phyloP scores from a whole-genome alignment of 2,888 invertebrate genomes.

The Augochlorella aurata region DNA sequence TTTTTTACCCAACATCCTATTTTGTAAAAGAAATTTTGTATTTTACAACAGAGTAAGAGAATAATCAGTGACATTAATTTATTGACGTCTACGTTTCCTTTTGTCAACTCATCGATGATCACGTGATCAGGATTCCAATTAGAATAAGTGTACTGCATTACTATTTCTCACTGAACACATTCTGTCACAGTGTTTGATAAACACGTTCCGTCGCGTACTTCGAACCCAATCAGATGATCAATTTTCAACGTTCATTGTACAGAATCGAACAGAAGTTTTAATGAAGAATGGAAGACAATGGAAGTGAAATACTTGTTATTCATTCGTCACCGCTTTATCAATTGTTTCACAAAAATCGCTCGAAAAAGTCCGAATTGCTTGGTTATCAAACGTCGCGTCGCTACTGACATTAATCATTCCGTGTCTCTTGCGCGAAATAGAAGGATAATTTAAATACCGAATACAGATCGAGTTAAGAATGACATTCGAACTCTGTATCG shows the following conservation, averaged over 20 bases:
- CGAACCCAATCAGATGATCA: neutral
- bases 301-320: neutral
- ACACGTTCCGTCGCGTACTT: neutral
- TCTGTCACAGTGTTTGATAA: neutral
- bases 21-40: too few relatives aligned
- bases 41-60: too few relatives aligned
- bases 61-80: too few relatives aligned
- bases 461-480: too few relatives aligned
- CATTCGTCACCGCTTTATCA: slow-evolving; percentile 15
- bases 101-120: too few relatives aligned
- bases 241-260: neutral
- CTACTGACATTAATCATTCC: neutral
- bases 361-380: slow-evolving; percentile 5
- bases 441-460: neutral
- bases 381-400: slow-evolving; percentile 1
- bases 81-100: too few relatives aligned
- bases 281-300: neutral
- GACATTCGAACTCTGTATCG: too few relatives aligned
- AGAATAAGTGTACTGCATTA: neutral
- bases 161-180: neutral
- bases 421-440: neutral
- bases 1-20: too few relatives aligned
- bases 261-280: neutral
- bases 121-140: neutral
- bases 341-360: neutral